Evolutionary conservation across 2,113 vertebrate genomes (phyloP), one percentile per base, ranked within the genome.

Genomic region (Saimiri boliviensis): DNA sequence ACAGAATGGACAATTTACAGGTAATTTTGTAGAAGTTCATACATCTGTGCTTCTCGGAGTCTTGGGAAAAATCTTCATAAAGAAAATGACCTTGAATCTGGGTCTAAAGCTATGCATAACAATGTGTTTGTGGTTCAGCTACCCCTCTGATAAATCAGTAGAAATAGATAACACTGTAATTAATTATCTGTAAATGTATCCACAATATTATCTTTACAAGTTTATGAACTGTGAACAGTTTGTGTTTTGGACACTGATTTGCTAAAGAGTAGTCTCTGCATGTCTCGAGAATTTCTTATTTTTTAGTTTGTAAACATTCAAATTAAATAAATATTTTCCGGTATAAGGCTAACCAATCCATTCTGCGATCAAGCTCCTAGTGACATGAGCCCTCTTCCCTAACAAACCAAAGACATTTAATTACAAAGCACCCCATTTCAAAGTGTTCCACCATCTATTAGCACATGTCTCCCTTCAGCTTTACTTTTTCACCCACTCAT

Each of bases 221-320:
- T 77, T 47, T 49, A 90, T 88, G 76, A 85, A 4, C 19, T 0
- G 16, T 32, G 47, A 92, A 4, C 63, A 73, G 60, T 81, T 40
- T 0, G 12, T 76, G 66, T 66, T 89, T 52, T 92, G 21, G 58
- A 76, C 47, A 21, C 47, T 56, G 35, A 42, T 58, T 40, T 80
- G 10, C 23, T 3, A 19, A 45, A 56, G 11, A 7, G 14, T 7
- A 54, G 11, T 16, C 10, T 73, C 4, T 0, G 10, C 6, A 6
- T 20, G 42, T 54, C 73, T 89, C 1, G 3, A 25, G 54, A 89
- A 54, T 7, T 63, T 37, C n/a, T 1, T 5, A 3, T 7, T 17
- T 45, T 49, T 12, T n/a, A 4, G 6, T 56, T 60, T 56, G 58
- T 40, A 17, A 77, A 40, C 30, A 19, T 17, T 37, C 3, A 32